phyloP scores from a whole-genome alignment of 2,888 invertebrate species.

The Chrysomela aeneicollis region DNA sequence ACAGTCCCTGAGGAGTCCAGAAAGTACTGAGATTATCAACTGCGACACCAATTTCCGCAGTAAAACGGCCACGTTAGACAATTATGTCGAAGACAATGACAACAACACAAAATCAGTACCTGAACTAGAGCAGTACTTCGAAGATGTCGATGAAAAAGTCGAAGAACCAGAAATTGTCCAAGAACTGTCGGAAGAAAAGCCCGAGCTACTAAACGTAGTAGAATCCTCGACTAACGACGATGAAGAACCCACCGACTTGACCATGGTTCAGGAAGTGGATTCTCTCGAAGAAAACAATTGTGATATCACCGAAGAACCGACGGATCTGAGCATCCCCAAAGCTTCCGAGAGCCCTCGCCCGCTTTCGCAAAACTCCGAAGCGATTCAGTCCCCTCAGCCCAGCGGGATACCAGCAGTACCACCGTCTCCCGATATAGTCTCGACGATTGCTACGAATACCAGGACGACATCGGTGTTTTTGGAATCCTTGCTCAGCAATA shows the following conservation, averaged over 20 bases:
- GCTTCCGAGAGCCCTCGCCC: slow-evolving; percentile 66
- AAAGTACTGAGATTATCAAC: slow-evolving; percentile 43
- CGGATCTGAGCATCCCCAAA: slow-evolving; percentile 69
- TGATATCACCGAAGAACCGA: slow-evolving; percentile 56
- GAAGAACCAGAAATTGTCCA: slow-evolving; percentile 37
- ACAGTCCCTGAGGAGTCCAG: slow-evolving; percentile 65
- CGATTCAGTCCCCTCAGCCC: slow-evolving; percentile 77
- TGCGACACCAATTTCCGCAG: slow-evolving; percentile 36
- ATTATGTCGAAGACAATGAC: slow-evolving; percentile 39
- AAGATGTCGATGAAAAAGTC: slow-evolving; percentile 48
- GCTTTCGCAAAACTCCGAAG: slow-evolving; percentile 74
- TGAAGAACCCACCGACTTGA: slow-evolving; percentile 55
- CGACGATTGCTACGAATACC: slow-evolving; percentile 55
- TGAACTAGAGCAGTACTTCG: slow-evolving; percentile 41
- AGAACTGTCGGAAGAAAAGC: slow-evolving; percentile 29
- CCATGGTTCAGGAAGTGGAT: slow-evolving; percentile 39
- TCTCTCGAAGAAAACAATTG: slow-evolving; percentile 2
- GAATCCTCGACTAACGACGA: slow-evolving; percentile 40
- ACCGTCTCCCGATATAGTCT: slow-evolving; percentile 73
- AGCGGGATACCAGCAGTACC: slow-evolving; percentile 76
- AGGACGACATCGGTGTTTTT: slow-evolving; percentile 65
- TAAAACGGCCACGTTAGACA: slow-evolving; percentile 29
- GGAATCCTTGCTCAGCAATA: slow-evolving; percentile 70
- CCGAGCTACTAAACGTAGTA: slow-evolving; percentile 33
- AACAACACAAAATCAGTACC: slow-evolving; percentile 42